A percentile compares a stretch with the other conserved stretches of the same genome.
Conservation (phyloP, 2,888 invertebrate genomes). For the Colletes collaris region DNA sequence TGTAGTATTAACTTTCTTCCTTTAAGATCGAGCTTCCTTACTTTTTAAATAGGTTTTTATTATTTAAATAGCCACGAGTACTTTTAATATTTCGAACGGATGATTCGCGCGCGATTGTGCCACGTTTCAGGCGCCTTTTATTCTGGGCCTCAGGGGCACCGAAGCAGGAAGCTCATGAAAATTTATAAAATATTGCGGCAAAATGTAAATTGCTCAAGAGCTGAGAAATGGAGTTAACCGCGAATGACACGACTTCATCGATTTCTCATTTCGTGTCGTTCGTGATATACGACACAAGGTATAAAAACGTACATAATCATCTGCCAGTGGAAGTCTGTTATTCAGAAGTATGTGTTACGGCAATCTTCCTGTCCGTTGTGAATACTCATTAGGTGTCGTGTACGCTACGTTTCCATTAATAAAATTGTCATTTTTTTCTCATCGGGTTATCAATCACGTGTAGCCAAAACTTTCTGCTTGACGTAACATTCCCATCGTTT, state of each 20-base stretch:
- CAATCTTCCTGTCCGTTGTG: slow-evolving; percentile 28
- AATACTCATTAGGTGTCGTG: slow-evolving; percentile 12
- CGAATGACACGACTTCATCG: slow-evolving; percentile 14
- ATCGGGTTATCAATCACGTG: slow-evolving; percentile 1
- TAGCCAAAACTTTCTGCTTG: neutral
- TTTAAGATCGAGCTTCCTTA: too few species aligned
- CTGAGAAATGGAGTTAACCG: slow-evolving; percentile 35
- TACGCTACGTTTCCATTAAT: slow-evolving; percentile 30
- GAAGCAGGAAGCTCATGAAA: slow-evolving; percentile 27
- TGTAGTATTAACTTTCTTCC: too few species aligned
- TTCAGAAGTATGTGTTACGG: slow-evolving; percentile 15
- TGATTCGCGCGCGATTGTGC: slow-evolving; percentile 23
- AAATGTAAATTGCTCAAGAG: slow-evolving; percentile 23
- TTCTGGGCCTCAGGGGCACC: slow-evolving; percentile 17
- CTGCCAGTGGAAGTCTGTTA: slow-evolving; percentile 21
- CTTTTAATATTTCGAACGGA: too few species aligned
- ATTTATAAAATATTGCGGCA: slow-evolving; percentile 27
- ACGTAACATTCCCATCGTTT: too few species aligned
- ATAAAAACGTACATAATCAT: slow-evolving; percentile 41
- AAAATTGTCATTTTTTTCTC: slow-evolving; percentile 22
- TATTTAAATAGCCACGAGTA: too few species aligned
- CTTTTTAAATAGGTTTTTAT: too few species aligned
- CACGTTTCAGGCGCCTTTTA: slow-evolving; percentile 14
- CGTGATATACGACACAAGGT: slow-evolving; percentile 11
- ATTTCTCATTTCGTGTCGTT: slow-evolving; percentile 35